Evolutionary conservation across 23 tunicate genomes (phyloP).

Genomic region (Oikopleura vanhoeffeni): DNA sequence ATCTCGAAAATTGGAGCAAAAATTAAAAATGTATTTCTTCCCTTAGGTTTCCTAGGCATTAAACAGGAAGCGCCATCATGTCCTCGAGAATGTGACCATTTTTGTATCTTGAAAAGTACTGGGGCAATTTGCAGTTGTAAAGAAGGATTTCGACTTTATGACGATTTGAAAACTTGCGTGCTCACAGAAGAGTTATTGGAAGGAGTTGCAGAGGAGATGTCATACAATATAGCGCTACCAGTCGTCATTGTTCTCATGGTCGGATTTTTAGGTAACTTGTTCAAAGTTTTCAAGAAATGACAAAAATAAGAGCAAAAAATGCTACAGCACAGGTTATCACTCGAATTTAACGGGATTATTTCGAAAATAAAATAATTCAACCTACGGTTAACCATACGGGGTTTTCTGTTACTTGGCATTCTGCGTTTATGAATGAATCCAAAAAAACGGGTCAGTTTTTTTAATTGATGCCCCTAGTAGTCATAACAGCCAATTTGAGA

Average conservation of each 20-base stretch:
- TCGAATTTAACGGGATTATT: too few species aligned
- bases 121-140: slow-evolving; percentile 3
- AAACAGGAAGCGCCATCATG: not conserved
- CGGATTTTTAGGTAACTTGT: not conserved
- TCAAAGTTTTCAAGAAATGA: not conserved
- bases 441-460: too few species aligned
- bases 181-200: not conserved
- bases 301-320: not conserved
- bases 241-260: not conserved
- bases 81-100: slow-evolving; percentile 14
- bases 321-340: too few species aligned
- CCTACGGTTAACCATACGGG: too few species aligned
- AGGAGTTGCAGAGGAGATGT: not conserved
- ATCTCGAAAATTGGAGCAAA: too few species aligned
- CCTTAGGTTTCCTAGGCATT: too few species aligned
- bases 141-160: not conserved
- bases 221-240: not conserved
- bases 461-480: too few species aligned
- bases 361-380: too few species aligned
- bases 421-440: too few species aligned
- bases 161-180: slow-evolving; percentile 12
- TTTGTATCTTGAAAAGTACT: not conserved
- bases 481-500: too few species aligned
- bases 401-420: too few species aligned
- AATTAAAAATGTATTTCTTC: too few species aligned